Percentiles rank a stretch among this genome's conserved stretches.
Conservation (phyloP, 2,113 vertebrate genomes). For the Calyptomena viridis region DNA sequence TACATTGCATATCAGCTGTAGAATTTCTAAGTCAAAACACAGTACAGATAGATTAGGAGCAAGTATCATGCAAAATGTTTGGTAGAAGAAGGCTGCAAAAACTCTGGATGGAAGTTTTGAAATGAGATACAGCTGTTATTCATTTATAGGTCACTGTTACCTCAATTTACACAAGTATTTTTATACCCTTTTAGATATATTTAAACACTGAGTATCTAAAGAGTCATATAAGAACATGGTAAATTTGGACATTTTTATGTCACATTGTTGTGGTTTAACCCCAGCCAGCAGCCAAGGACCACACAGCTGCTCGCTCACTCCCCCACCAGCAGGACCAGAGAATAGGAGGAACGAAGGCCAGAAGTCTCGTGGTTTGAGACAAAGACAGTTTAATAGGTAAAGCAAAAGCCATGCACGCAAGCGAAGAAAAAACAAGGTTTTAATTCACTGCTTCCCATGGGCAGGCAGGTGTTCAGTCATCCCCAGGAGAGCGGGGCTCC, state of each 20-base stretch:
- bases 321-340: not conserved
- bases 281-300: not conserved
- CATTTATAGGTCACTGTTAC: not conserved
- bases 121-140: not conserved
- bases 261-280: not conserved
- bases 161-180: not conserved
- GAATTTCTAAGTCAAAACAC: not conserved
- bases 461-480: not conserved
- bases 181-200: not conserved
- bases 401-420: not conserved
- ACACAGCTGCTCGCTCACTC: not conserved
- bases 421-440: not conserved
- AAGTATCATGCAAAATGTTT: not conserved
- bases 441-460: not conserved
- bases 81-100: not conserved
- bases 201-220: not conserved
- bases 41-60: not conserved
- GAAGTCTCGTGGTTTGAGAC: not conserved
- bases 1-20: no score
- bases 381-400: not conserved
- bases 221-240: not conserved
- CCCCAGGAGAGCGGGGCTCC: not conserved
- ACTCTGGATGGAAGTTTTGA: not conserved
- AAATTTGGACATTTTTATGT: not conserved
- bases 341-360: not conserved